phyloP scores from a whole-genome alignment of 2,797 vertebrate genomes.

The Telmatherina bonti region DNA sequence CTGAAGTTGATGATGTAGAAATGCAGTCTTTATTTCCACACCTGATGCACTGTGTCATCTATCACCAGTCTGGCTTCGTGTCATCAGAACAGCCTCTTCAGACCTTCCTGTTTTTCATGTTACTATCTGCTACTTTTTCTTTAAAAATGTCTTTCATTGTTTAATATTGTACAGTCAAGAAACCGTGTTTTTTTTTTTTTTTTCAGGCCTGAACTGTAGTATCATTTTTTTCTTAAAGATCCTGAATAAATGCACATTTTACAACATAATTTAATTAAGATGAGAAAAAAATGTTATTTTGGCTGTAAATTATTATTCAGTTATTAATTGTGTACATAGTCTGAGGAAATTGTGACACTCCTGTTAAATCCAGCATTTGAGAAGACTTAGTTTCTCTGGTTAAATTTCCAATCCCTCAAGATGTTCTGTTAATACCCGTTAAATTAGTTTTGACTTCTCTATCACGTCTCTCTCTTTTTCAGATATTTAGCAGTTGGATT shows the following conservation, averaged over 20 bases:
- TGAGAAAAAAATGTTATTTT: background rate
- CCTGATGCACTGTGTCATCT: constrained; percentile 34
- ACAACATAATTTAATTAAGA: constrained; percentile 9
- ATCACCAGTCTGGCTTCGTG: constrained; percentile 17
- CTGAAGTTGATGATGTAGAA: constrained; percentile 58
- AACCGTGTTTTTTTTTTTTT: background rate
- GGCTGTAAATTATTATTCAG: background rate
- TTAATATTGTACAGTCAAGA: background rate
- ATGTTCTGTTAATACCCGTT: background rate
- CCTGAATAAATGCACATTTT: constrained; percentile 28
- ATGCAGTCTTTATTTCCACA: constrained; percentile 46
- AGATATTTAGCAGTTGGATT: background rate
- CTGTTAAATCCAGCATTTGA: background rate
- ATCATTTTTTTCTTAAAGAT: constrained; percentile 18
- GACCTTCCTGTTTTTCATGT: constrained; percentile 3
- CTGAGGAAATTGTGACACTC: background rate
- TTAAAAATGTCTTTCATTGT: constrained; percentile 6
- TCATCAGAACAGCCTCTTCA: constrained; percentile 6
- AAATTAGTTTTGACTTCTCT: background rate
- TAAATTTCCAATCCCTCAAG: background rate
- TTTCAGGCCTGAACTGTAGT: constrained; percentile 9
- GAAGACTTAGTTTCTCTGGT: background rate
- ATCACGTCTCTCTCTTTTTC: background rate
- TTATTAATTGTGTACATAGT: constrained; percentile 1
- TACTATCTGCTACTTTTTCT: background rate